phyloP scores from a whole-genome alignment of 2,888 invertebrate genomes.

The Scaeva pyrastri region DNA sequence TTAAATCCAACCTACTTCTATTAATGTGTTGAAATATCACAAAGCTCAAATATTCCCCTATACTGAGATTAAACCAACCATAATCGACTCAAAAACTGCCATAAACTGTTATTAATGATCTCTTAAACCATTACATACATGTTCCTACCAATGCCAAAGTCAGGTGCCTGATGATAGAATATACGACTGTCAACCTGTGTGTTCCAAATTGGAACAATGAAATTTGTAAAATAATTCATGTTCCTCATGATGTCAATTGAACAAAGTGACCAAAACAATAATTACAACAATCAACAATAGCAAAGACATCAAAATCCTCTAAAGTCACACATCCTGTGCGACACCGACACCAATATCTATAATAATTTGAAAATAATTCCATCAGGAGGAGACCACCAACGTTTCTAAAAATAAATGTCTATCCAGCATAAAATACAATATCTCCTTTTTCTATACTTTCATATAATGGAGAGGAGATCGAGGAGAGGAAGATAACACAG shows the following conservation, averaged over 20 bases:
- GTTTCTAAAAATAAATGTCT: conserved; percentile 10
- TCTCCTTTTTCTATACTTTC: not conserved
- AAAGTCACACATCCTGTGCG: conserved; percentile 71
- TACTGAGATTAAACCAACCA: not conserved
- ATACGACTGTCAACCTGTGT: conserved; percentile 42
- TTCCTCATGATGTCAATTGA: conserved; percentile 46
- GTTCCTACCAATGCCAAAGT: not conserved
- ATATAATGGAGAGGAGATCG: not conserved
- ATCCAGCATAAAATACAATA: conserved; percentile 5
- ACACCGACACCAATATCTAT: no score
- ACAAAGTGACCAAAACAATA: conserved; percentile 70
- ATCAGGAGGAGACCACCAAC: conserved; percentile 64
- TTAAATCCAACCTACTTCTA: no score
- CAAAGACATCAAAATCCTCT: conserved; percentile 69
- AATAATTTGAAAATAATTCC: conserved; percentile 71
- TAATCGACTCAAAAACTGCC: not conserved
- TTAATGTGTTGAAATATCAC: no score
- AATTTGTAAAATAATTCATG: conserved; percentile 1
- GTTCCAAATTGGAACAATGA: conserved; percentile 12
- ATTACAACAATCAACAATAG: conserved; percentile 70
- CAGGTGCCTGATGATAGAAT: conserved; percentile 10
- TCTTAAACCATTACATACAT: conserved; percentile 1
- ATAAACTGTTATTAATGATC: not conserved
- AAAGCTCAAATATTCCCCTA: no score
- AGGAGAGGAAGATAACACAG: conserved; percentile 22